Base-by-base conservation (phyloP, 2,113 vertebrate species). In the Dipodomys spectabilis region DNA sequence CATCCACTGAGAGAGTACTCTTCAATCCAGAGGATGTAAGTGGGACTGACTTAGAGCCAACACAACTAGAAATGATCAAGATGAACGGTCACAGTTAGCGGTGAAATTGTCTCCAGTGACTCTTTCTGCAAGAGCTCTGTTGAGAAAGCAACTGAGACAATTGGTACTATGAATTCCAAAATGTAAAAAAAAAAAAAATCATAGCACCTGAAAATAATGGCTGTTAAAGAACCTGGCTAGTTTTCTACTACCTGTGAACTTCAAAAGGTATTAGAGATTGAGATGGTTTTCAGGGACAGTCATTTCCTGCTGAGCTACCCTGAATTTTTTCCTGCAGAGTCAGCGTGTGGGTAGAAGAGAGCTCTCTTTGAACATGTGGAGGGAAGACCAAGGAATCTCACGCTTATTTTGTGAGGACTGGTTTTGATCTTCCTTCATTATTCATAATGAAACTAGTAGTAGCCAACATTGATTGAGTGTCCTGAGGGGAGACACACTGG, bases 191-290 rank as follows among this genome's bases (percentile, higher is more conserved):
- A 57, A 57, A 49, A 49, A 49, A 49, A 49, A 49, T 16, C 53
- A 57, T 57, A 90, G 64, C 83, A 93, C 75, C 25, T 25, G 28
- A 81, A 92, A 82, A 84, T 32, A 49, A 23, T 67, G 60, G 16
- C 86, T 90, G 44, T 78, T 75, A 32, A 71, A 92, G 57, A 16
- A 82, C 39, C 72, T 53, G 18, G 30, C 78, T 35, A n/a, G 60
- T 44, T 83, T 85, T 96, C 32, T 80, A 19, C 25, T 62, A 88
- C 30, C 65, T 92, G 10, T 72, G 6, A 77, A 87, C 68, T 93
- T 93, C 86, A 80, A 80, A 90, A 45, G 79, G 60, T 74, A 65
- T 81, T 84, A 25, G 53, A 85, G 77, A 74, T 74, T 93, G 45
- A 93, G 72, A 18, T 71, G n/a, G 4, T 79, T 53, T 82, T 57